Evolutionary conservation across 2,113 vertebrate genomes (phyloP), one percentile per base, ranked within the genome.

Genomic region (Reinhardtius hippoglossoides): DNA sequence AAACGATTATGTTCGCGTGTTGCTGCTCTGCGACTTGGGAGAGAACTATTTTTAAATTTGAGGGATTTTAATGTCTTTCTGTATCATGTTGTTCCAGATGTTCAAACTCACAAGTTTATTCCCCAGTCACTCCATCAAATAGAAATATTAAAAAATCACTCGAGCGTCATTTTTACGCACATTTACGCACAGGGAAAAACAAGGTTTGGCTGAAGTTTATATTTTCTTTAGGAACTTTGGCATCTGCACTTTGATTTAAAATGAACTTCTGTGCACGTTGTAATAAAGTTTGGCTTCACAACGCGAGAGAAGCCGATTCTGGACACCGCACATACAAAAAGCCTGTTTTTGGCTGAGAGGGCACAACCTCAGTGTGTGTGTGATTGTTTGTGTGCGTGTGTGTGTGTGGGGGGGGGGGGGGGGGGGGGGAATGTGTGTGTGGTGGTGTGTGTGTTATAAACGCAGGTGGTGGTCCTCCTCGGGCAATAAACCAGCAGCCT

Each of bases 401-500:
- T 31, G 24, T 14, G 15, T 12, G 7, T 12, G 5, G n/a, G n/a
- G n/a, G n/a, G n/a, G n/a, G n/a, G n/a, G n/a, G n/a, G n/a, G n/a
- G n/a, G n/a, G n/a, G n/a, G n/a, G n/a, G n/a, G n/a, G n/a, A n/a
- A n/a, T n/a, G 16, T 13, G 23, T 44, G 21, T 26, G 44, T 61
- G 18, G 23, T 20, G 23, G 8, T 20, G 18, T n/a, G 18, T 14
- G 23, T 44, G 15, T 26, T 67, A 57, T 64, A 76, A 83, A 63
- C 80, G 18, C 85, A 85, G 80, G 86, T 83, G 88, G 84, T 88
- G 88, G 85, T 85, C 86, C 31, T 85, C 81, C 57, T 23, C 54
- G 68, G 64, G 59, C 74, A 57, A 70, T 83, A 88, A 88, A 87
- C 26, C 73, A 77, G 84, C 76, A 87, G 86, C 83, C 84, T 74